Evolutionary conservation across 2,888 invertebrate genomes (phyloP).

Genomic region (Anarsia innoxiella): DNA sequence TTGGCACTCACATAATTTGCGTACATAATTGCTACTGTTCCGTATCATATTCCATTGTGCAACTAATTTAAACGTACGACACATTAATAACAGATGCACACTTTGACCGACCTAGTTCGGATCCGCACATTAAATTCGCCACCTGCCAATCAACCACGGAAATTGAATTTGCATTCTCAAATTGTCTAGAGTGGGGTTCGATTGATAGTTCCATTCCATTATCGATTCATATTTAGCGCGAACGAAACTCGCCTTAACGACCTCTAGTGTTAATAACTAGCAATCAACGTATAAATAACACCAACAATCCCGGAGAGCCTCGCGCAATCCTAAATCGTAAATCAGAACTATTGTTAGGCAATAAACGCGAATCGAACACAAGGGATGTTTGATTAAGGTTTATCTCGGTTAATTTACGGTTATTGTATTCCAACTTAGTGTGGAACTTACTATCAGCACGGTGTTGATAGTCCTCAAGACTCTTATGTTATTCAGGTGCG

Average conservation of each 20-base stretch:
- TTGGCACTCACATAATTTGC: too few species aligned
- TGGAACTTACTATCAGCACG: too few species aligned
- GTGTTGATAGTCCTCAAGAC: too few species aligned
- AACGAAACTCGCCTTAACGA: not conserved
- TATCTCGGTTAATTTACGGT: constrained; percentile 68
- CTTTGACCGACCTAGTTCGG: not conserved
- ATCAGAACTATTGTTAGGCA: constrained; percentile 70
- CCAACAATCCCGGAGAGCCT: constrained; percentile 45
- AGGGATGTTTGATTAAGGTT: constrained; percentile 71
- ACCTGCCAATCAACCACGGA: not conserved
- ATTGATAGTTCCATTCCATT: not conserved
- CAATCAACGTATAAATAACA: constrained; percentile 40
- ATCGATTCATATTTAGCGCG: not conserved
- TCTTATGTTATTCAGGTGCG: too few species aligned
- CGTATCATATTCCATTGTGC: too few species aligned
- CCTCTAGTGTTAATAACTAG: constrained; percentile 10
- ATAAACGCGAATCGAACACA: constrained; percentile 67
- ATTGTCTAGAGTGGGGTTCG: not conserved
- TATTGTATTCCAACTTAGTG: constrained; percentile 41
- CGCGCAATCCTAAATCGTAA: constrained; percentile 56
- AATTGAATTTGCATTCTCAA: constrained; percentile 6
- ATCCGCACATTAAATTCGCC: not conserved
- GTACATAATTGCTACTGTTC: too few species aligned
- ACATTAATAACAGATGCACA: too few species aligned
- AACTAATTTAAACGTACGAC: too few species aligned